Evolutionary conservation across 2,888 invertebrate species (phyloP), one percentile per base, ranked within the genome.

Genomic region (Scaptomyza polygonia): DNA sequence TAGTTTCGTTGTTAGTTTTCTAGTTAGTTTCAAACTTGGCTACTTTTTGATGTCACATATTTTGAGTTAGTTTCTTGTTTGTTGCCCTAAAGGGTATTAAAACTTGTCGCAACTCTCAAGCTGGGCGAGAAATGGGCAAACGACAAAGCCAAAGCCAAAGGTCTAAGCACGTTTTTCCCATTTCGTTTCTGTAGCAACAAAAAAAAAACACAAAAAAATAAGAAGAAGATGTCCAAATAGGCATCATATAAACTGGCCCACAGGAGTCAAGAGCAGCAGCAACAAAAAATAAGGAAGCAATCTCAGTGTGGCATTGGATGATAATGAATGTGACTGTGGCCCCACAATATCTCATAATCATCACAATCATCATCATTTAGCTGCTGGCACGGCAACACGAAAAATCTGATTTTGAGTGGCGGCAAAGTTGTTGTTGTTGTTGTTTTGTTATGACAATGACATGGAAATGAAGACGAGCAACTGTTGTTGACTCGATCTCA

Each of bases 131-230:
- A 25, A 25, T 25, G 25, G 1, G 25, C 25, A 25, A 59, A 34
- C 43, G 32, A 21, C 54, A 65, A 64, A 63, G 58, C 71, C 58
- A 57, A 36, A 51, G 61, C 36, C 51, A 68, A 62, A 64, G 67
- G 69, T 67, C 65, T 67, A 51, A 56, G 71, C 84, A 84, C 84
- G 86, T 82, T 84, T 87, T 82, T 63, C 77, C 67, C 88, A 83
- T 86, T 86, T 77, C 69, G 72, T 67, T 72, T 75, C 62, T 16
- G 67, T 62, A 47, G 32, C n/a, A 18, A 14, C 14, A 36, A 7
- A 43, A 34, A 18, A 30, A 14, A 11, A 32, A 21, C n/a, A n/a
- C n/a, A n/a, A n/a, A n/a, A n/a, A n/a, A n/a, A n/a, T n/a, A n/a
- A n/a, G n/a, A n/a, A n/a, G n/a, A 36, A 27, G 27, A 27, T 34